Evolutionary conservation across 2,888 invertebrate genomes (phyloP).

Genomic region (Hydrotaea diabolus): DNA sequence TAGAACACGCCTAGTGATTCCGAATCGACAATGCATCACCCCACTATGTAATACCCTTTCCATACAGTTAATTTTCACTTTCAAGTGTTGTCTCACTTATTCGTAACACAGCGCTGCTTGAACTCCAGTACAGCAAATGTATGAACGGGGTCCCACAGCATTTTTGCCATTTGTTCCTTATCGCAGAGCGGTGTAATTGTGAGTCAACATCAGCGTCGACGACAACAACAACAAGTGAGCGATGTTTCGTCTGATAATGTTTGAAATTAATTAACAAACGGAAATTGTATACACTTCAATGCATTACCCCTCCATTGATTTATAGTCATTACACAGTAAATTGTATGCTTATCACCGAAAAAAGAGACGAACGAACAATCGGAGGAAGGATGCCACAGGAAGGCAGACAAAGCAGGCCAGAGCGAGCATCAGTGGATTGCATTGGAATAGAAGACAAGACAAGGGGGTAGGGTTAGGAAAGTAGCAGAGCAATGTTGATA

Average conservation of each 20-base stretch:
- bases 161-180: background rate
- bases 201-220: background rate
- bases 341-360: conserved; percentile 44
- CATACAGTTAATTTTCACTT: background rate
- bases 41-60: background rate
- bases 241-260: conserved; percentile 60
- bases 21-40: too few species aligned
- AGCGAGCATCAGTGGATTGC: background rate
- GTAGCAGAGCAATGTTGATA: background rate
- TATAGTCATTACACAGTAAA: conserved; percentile 64
- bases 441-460: too few species aligned
- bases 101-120: background rate
- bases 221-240: conserved; percentile 12
- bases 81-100: background rate
- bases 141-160: background rate
- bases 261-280: conserved; percentile 67
- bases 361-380: background rate
- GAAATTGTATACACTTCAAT: conserved; percentile 67
- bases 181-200: background rate
- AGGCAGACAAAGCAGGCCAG: background rate
- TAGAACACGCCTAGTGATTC: too few species aligned
- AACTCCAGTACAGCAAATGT: background rate
- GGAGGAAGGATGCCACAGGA: background rate
- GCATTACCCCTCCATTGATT: conserved; percentile 59
- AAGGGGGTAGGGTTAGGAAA: background rate